Percentiles rank a stretch among this genome's conserved stretches.
These are phyloP conservation scores for Ahaetulla prasina DNA, from an alignment of 2,113 vertebrate genomes.

Conservation along the genomic window DNA sequence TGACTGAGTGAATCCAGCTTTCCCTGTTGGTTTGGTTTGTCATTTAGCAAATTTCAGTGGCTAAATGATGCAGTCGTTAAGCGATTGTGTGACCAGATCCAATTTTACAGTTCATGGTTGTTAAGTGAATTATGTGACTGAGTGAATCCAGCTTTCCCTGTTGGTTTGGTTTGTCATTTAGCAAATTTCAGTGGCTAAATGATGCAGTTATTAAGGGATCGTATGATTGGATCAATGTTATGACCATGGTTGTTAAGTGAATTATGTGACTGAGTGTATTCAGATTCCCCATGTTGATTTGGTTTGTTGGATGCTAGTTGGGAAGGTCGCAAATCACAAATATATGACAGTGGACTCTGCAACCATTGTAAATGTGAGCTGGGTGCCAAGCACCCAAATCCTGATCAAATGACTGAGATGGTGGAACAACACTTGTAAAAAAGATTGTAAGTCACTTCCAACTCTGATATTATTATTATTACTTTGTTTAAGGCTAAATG, in stretches of 20 bases:
- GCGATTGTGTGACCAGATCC: neutral
- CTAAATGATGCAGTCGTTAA: neutral
- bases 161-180: no score
- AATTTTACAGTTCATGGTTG: neutral
- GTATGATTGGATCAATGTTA: neutral
- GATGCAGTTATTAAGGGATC: neutral
- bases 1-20: neutral
- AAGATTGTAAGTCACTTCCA: neutral
- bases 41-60: neutral
- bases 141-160: no score
- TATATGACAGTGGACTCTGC: neutral
- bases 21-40: no score
- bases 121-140: neutral
- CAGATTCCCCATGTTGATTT: neutral
- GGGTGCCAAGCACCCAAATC: neutral
- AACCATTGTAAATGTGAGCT: neutral
- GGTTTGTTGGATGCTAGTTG: neutral
- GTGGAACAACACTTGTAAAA: neutral
- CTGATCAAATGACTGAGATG: neutral
- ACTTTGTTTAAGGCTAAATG: neutral
- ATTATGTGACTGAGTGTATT: neutral
- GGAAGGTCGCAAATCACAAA: no score
- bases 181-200: neutral
- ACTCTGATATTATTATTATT: no score
- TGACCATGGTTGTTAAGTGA: neutral